Evolutionary conservation across 2,113 vertebrate genomes (phyloP).

Genomic region (Ovis canadensis): DNA sequence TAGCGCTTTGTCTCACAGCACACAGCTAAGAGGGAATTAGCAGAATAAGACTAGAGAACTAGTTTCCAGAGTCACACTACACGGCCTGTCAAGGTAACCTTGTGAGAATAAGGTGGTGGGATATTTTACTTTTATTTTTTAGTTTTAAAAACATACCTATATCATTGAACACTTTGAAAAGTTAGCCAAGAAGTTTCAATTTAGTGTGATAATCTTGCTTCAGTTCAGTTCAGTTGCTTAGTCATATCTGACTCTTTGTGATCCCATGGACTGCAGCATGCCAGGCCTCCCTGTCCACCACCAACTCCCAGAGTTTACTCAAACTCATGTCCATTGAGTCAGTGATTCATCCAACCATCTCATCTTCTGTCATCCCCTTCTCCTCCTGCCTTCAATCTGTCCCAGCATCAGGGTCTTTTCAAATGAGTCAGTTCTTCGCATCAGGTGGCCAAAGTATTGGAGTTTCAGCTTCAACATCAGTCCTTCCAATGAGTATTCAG

Average conservation of each 20-base stretch:
- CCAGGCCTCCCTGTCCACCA: neutral
- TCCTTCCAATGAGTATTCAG: neutral
- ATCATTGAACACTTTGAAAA: neutral
- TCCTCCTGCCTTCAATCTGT: neutral
- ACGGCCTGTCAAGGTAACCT: neutral
- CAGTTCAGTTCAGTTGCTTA: neutral
- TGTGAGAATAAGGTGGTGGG: neutral
- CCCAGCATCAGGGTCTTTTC: neutral
- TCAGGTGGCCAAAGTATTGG: neutral
- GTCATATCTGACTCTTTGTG: neutral
- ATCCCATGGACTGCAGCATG: rapidly evolving
- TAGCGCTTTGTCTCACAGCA: neutral
- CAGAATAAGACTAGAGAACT: neutral
- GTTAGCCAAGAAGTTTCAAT: neutral
- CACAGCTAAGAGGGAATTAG: neutral
- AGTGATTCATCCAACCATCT: neutral
- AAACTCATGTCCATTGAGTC: neutral
- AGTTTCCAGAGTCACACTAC: neutral
- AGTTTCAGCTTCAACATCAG: neutral
- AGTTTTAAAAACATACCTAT: neutral
- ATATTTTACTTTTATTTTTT: neutral
- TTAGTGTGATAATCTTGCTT: neutral
- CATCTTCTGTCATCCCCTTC: neutral
- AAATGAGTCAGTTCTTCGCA: neutral
- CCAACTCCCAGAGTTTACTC: neutral